A percentile compares a stretch with the other conserved stretches of the same genome.
These are phyloP conservation scores for Cephonodes hylas DNA, from an alignment of 2,888 invertebrate genomes.

Conservation along the genomic window DNA sequence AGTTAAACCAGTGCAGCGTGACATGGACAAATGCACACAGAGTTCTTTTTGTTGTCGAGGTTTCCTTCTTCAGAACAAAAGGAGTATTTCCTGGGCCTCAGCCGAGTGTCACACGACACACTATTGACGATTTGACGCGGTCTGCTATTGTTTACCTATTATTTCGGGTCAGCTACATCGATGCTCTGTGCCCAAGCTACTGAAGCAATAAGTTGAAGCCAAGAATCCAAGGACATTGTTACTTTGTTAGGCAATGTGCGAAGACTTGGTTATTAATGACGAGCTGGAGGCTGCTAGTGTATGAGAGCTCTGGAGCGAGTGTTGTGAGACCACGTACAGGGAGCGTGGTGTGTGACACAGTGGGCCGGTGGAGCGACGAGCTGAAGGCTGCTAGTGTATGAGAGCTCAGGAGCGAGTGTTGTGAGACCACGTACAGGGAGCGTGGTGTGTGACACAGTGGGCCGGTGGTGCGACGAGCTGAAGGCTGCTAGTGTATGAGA, in stretches of 20 bases:
- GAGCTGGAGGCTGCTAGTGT: not conserved
- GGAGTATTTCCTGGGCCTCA: slow-evolving; percentile 1
- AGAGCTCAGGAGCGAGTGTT: not conserved
- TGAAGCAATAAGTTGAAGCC: no score
- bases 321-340: not conserved
- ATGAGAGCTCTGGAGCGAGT: not conserved
- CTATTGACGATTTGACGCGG: slow-evolving; percentile 6
- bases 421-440: not conserved
- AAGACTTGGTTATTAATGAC: no score
- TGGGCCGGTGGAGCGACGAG: not conserved
- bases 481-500: not conserved
- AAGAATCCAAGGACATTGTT: no score
- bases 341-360: not conserved
- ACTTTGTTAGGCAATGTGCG: no score
- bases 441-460: not conserved
- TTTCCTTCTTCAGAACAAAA: not conserved
- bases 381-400: not conserved
- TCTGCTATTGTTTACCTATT: not conserved
- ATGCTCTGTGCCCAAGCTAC: not conserved
- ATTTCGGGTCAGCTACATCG: not conserved
- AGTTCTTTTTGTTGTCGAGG: not conserved
- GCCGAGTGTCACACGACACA: not conserved
- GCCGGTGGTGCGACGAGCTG: not conserved
- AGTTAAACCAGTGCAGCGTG: not conserved
- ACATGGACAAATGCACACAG: not conserved